A percentile compares a stretch with the other conserved stretches of the same genome.
Evolutionary conservation across 1,140 invertebrate species (phyloP).

Genomic region (Caenorhabditis briggsae): DNA sequence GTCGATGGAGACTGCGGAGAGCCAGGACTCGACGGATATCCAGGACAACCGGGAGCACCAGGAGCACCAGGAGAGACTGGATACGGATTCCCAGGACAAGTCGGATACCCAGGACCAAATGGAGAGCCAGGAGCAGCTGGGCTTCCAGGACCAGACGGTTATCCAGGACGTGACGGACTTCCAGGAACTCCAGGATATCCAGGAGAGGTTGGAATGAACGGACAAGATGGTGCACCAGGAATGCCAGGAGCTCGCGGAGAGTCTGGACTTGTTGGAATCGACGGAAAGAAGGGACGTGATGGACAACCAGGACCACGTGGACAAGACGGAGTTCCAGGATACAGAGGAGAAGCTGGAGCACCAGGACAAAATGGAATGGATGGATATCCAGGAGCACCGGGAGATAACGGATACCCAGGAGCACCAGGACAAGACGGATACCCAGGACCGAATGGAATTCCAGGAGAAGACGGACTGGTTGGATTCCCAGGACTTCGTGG

Average conservation of each 20-base stretch:
- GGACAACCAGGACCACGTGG: constrained; percentile 60
- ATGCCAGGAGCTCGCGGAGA: constrained; percentile 59
- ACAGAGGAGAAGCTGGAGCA: constrained; percentile 61
- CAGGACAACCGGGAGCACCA: constrained; percentile 64
- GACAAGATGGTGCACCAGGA: constrained; percentile 59
- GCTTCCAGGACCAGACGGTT: constrained; percentile 63
- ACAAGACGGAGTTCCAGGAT: constrained; percentile 58
- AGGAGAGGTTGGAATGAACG: constrained; percentile 61
- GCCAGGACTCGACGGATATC: constrained; percentile 59
- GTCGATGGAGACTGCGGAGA: constrained; percentile 65
- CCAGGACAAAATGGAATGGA: constrained; percentile 63
- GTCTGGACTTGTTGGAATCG: constrained; percentile 62
- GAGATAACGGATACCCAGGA: constrained; percentile 58
- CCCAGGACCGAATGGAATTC: constrained; percentile 61
- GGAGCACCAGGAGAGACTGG: constrained; percentile 61
- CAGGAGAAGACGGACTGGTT: constrained; percentile 63
- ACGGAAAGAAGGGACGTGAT: constrained; percentile 65
- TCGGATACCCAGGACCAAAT: constrained; percentile 66
- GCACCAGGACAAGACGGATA: constrained; percentile 55
- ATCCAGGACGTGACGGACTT: constrained; percentile 65
- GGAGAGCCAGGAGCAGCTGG: constrained; percentile 64
- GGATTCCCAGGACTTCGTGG: constrained; percentile 68
- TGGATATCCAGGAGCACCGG: constrained; percentile 55
- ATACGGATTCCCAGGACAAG: constrained; percentile 63
- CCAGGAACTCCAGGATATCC: constrained; percentile 66